Evolutionary conservation across 2,888 invertebrate genomes (phyloP).

Genomic region (Hartigia nigra): DNA sequence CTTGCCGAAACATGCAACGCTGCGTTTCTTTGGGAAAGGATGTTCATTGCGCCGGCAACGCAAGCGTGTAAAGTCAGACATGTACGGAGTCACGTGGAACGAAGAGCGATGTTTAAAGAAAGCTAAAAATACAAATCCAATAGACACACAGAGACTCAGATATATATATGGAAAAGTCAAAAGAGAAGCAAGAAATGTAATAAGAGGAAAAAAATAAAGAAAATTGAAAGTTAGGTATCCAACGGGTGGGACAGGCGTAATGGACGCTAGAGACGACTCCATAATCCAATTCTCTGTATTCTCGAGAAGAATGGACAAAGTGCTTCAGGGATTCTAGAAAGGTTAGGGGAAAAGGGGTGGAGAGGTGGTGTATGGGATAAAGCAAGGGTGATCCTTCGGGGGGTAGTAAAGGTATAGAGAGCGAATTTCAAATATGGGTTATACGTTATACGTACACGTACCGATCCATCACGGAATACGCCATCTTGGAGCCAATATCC

Average conservation of each 20-base stretch:
- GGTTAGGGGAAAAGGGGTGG: background rate
- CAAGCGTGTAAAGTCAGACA: background rate
- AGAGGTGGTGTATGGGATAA: background rate
- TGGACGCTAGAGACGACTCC: background rate
- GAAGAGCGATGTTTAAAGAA: background rate
- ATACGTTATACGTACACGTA: conserved; percentile 21
- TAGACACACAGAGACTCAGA: background rate
- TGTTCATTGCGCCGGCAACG: background rate
- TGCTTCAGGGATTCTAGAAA: background rate
- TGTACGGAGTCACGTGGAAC: background rate
- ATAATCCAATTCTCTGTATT: background rate
- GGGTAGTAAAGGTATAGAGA: background rate
- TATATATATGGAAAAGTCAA: background rate
- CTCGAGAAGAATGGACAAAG: background rate
- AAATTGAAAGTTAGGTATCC: background rate
- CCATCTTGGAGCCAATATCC: conserved; percentile 53
- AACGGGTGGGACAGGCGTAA: background rate
- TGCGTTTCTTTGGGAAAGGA: background rate
- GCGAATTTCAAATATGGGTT: conserved; percentile 29
- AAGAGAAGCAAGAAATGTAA: background rate
- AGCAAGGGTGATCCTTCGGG: background rate
- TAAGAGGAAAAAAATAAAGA: background rate
- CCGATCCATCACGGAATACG: conserved; percentile 48
- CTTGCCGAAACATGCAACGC: conserved; percentile 13
- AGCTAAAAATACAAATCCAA: background rate